These are phyloP conservation scores for Mesembrinibis cayennensis DNA, from an alignment of 2,113 vertebrate species.

Conservation along the genomic window DNA sequence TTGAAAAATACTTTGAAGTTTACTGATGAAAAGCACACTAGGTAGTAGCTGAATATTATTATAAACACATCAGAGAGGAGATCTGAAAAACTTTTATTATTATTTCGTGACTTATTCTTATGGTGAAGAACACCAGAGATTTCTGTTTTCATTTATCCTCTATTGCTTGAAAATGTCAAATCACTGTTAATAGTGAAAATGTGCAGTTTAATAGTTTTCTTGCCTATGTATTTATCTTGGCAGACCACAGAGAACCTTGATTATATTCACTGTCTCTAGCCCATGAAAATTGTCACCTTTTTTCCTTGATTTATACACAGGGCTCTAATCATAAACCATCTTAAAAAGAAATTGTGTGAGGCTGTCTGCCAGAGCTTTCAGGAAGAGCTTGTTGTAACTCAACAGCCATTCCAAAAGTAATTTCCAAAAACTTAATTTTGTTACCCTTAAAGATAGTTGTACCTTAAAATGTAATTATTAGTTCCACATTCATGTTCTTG, in stretches of 20 bases:
- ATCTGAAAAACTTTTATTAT: not conserved
- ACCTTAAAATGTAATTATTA: not conserved
- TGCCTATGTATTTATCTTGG: not conserved
- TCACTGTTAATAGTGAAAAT: not conserved
- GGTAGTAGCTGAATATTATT: not conserved
- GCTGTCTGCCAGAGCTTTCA: slow-evolving; percentile 7
- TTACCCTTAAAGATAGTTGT: not conserved
- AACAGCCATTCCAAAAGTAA: not conserved
- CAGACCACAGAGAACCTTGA: not conserved
- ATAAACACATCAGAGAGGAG: not conserved
- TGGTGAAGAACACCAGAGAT: not conserved
- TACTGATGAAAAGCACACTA: slow-evolving; percentile 2
- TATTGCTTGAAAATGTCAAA: not conserved
- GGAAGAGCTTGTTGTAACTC: slow-evolving; percentile 19
- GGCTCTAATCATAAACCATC: slow-evolving; percentile 29
- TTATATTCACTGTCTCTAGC: not conserved
- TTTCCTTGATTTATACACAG: slow-evolving; percentile 21
- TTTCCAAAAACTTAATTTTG: slow-evolving; percentile 33
- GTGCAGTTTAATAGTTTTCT: not conserved
- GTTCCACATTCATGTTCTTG: not conserved
- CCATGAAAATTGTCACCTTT: slow-evolving; percentile 8
- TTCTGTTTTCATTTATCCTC: not conserved
- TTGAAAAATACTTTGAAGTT: slow-evolving; percentile 15
- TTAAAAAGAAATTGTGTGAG: not conserved
- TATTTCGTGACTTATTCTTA: not conserved